A percentile compares a stretch with the other conserved stretches of the same genome.
Conservation (phyloP, 2,888 invertebrate genomes). For the Thereva nobilitata region DNA sequence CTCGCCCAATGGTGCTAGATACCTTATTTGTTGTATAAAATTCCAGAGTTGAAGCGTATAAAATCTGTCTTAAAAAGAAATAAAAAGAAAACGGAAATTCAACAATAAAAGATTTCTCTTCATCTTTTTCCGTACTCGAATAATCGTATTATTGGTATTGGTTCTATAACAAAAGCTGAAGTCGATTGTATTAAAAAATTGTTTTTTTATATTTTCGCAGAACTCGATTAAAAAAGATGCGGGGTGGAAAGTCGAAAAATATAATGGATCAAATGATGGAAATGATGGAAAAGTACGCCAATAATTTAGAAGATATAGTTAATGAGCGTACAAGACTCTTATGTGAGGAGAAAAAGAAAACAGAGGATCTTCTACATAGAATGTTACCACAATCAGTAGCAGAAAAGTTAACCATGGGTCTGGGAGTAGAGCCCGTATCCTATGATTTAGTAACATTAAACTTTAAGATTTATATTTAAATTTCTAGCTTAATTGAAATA, state of each 20-base stretch:
- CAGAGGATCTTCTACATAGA: slow-evolving; percentile 87
- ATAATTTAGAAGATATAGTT: slow-evolving; percentile 92
- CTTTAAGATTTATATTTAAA: neutral
- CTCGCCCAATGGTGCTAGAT: no score
- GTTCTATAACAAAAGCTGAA: neutral
- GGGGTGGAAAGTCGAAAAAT: slow-evolving; percentile 81
- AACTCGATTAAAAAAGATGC: slow-evolving; percentile 82
- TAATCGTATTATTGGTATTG: neutral
- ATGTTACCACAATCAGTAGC: slow-evolving; percentile 96
- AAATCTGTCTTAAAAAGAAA: no score
- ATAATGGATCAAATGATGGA: slow-evolving; percentile 98
- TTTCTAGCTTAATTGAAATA: neutral
- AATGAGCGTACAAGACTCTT: slow-evolving; percentile 86
- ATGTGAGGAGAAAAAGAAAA: slow-evolving; percentile 91
- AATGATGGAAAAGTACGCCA: slow-evolving; percentile 96
- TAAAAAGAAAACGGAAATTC: no score
- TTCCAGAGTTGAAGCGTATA: no score
- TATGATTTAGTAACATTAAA: slow-evolving; percentile 73
- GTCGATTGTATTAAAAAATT: slow-evolving; percentile 44
- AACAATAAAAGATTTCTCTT: no score
- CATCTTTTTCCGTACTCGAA: no score
- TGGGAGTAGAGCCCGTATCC: slow-evolving; percentile 90
- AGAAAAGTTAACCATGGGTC: slow-evolving; percentile 81
- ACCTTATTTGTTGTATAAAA: no score
- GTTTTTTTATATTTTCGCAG: slow-evolving; percentile 43